phyloP scores from a whole-genome alignment of 92 coral and sea anemone genomes.

The Palythoa grandis region DNA sequence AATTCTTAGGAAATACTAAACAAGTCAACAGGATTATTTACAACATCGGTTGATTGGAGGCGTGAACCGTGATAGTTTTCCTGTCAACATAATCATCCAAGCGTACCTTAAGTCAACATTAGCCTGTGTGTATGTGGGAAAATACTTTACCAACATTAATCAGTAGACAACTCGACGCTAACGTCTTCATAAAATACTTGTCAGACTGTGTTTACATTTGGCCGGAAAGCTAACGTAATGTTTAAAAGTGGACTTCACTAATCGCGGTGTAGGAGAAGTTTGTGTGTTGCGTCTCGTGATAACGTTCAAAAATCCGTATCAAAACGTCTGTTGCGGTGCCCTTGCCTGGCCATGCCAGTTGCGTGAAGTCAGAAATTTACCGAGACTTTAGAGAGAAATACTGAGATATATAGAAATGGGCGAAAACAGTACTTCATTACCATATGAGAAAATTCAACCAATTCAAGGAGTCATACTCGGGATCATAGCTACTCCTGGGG shows the following conservation, averaged over 20 bases:
- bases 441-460: constrained; percentile 46
- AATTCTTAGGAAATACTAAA: background rate
- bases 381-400: background rate
- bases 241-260: too few relatives aligned
- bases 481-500: constrained; percentile 53
- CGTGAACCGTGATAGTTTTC: background rate
- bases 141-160: background rate
- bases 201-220: background rate
- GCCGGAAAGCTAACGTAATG: too few relatives aligned
- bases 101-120: background rate
- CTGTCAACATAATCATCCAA: background rate
- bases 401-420: background rate
- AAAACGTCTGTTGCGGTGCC: too few relatives aligned
- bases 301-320: too few relatives aligned
- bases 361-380: background rate
- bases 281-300: too few relatives aligned
- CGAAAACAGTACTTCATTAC: constrained; percentile 8
- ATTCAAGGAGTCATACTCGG: constrained; percentile 43
- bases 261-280: too few relatives aligned
- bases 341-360: background rate
- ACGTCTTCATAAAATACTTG: background rate
- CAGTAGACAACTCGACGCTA: background rate
- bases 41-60: background rate
- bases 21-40: background rate
- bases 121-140: background rate